phyloP scores from a whole-genome alignment of 2,888 invertebrate genomes.

The Molorchus minor region DNA sequence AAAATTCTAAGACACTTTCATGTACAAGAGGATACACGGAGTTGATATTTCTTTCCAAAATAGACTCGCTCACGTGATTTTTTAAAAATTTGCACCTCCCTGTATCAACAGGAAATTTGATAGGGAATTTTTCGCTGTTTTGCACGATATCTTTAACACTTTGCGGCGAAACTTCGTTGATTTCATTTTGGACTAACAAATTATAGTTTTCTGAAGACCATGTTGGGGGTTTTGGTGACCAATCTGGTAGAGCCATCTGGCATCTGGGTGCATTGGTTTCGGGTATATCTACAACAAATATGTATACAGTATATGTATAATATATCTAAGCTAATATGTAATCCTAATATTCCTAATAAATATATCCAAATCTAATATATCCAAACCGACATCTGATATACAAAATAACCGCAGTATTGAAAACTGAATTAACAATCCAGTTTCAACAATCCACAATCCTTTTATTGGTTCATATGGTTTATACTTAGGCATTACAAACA shows the following conservation, averaged over 20 bases:
- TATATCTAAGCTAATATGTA: too few relatives aligned
- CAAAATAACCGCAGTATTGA: too few relatives aligned
- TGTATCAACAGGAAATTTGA: conserved; percentile 60
- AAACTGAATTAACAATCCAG: too few relatives aligned
- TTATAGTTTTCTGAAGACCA: background rate
- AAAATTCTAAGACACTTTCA: conserved; percentile 71
- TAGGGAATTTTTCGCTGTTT: conserved; percentile 57
- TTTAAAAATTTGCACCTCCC: conserved; percentile 53
- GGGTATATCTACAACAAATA: too few relatives aligned
- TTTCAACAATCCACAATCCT: too few relatives aligned
- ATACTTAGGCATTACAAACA: too few relatives aligned
- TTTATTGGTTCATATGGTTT: too few relatives aligned
- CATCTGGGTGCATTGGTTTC: too few relatives aligned
- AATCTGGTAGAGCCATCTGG: background rate
- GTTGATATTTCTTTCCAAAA: conserved; percentile 61
- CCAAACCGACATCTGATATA: too few relatives aligned
- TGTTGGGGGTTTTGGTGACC: background rate
- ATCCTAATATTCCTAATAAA: too few relatives aligned
- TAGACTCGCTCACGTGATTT: conserved; percentile 33
- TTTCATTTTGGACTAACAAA: background rate
- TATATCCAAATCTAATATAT: too few relatives aligned
- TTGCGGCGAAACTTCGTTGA: background rate
- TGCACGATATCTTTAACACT: conserved; percentile 17
- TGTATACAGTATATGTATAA: too few relatives aligned
- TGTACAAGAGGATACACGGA: conserved; percentile 77